A percentile compares a stretch with the other conserved stretches of the same genome.
Conservation (phyloP, 2,113 vertebrate genomes). For the Chionis minor region DNA sequence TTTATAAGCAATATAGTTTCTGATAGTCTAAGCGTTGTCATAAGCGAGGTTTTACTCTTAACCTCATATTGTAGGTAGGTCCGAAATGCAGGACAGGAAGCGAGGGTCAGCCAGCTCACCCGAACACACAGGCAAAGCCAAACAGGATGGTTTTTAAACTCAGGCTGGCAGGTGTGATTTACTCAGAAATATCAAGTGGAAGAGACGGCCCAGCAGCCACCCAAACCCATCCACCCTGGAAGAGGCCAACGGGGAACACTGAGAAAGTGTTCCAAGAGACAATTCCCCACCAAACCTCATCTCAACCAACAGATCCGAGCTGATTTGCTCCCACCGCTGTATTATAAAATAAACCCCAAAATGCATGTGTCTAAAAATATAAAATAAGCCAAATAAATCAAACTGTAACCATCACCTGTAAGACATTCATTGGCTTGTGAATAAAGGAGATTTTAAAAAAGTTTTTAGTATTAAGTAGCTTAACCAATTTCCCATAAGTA, state of each 20-base stretch:
- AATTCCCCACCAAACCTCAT: background rate
- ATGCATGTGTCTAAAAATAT: fast-evolving
- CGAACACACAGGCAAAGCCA: background rate
- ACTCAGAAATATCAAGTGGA: background rate
- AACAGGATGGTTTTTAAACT: background rate
- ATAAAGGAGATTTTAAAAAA: fast-evolving
- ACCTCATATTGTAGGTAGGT: background rate
- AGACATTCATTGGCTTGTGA: background rate
- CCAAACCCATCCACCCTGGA: background rate
- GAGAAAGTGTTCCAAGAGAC: background rate
- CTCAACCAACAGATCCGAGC: background rate
- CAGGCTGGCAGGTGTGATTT: background rate
- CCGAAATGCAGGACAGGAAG: background rate
- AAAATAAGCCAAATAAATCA: background rate
- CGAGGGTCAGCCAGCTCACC: fast-evolving
- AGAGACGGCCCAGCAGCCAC: background rate
- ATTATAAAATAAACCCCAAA: fast-evolving
- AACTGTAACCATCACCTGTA: fast-evolving
- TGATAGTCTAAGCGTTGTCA: background rate
- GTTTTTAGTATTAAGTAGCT: background rate
- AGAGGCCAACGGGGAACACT: background rate
- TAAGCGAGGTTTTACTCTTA: background rate
- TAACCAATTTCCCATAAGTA: background rate
- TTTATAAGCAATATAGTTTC: slow-evolving; percentile 6
- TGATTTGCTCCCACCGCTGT: background rate